Conservation (phyloP, 30 jellyfish, hydroid and myxozoan genomes). For the Chrysaora quinquecirrha region DNA sequence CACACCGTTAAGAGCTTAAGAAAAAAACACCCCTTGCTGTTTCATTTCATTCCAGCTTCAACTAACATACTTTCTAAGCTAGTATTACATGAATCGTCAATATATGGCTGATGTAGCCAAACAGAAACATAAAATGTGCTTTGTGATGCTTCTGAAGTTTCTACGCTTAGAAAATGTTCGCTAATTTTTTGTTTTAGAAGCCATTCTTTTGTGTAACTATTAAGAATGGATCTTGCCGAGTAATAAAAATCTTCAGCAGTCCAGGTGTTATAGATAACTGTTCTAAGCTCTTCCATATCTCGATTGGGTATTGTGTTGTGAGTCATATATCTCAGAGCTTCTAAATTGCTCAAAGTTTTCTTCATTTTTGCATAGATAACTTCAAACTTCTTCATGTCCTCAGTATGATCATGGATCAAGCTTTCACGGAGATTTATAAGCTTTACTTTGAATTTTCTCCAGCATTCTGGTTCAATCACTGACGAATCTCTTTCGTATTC, state of each 20-base stretch:
- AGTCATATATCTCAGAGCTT: conserved; percentile 63
- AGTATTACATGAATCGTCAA: conserved; percentile 38
- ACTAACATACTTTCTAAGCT: conserved; percentile 77
- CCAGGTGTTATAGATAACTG: conserved; percentile 55
- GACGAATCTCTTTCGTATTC: conserved; percentile 24
- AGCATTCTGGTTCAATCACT: conserved; percentile 23
- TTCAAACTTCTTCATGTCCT: conserved; percentile 37
- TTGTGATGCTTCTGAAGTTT: conserved; percentile 6
- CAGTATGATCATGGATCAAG: conserved; percentile 67
- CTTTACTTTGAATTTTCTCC: conserved; percentile 57
- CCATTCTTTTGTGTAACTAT: conserved; percentile 76
- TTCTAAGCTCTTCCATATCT: neutral
- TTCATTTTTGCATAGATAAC: conserved; percentile 37
- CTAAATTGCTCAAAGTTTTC: conserved; percentile 42
- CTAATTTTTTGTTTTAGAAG: conserved; percentile 51
- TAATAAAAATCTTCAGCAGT: conserved; percentile 48
- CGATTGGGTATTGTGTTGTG: neutral
- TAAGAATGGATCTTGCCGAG: conserved; percentile 48
- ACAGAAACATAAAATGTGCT: conserved; percentile 46
- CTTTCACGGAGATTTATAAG: conserved; percentile 72
- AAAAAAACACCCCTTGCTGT: too few relatives aligned
- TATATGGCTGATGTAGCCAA: conserved; percentile 95
- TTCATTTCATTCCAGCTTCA: conserved; percentile 80
- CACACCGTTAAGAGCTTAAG: too few relatives aligned
- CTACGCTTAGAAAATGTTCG: conserved; percentile 21